Evolutionary conservation across 2,888 invertebrate genomes (phyloP).

Genomic region (Microctonus hyperodae): DNA sequence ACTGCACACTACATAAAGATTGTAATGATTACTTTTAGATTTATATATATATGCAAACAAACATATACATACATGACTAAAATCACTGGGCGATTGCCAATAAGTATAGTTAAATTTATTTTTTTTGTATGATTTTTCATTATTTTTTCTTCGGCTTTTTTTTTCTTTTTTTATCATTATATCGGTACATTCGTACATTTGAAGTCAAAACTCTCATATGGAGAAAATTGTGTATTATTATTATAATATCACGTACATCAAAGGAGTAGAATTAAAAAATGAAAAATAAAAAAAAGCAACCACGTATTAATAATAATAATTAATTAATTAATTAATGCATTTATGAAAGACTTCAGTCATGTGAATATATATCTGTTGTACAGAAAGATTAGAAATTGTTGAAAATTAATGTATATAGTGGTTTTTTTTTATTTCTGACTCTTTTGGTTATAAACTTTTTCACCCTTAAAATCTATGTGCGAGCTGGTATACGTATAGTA

Average conservation of each 20-base stretch:
- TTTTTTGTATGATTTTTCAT: conserved; percentile 18
- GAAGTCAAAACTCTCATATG: neutral
- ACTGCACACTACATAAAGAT: conserved; percentile 40
- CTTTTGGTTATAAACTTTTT: neutral
- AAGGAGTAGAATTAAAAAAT: neutral
- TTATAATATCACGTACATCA: neutral
- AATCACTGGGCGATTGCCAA: conserved; percentile 34
- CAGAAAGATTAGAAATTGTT: neutral
- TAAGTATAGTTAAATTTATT: conserved; percentile 26
- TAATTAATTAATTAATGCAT: neutral
- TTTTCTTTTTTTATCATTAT: neutral
- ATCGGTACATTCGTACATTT: neutral
- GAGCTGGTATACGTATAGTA: neutral
- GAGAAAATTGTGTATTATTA: conserved; percentile 8
- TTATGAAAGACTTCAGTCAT: neutral
- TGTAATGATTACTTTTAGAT: conserved; percentile 32
- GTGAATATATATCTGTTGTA: neutral
- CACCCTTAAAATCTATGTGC: conserved; percentile 8
- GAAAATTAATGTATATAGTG: neutral
- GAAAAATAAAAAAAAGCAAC: neutral
- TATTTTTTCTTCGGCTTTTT: conserved; percentile 4
- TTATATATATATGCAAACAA: neutral
- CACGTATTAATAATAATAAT: neutral
- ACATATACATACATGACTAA: conserved; percentile 4
- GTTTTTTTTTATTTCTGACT: neutral